Base-by-base conservation (phyloP, 2,797 vertebrate species). In the Betta splendens region DNA sequence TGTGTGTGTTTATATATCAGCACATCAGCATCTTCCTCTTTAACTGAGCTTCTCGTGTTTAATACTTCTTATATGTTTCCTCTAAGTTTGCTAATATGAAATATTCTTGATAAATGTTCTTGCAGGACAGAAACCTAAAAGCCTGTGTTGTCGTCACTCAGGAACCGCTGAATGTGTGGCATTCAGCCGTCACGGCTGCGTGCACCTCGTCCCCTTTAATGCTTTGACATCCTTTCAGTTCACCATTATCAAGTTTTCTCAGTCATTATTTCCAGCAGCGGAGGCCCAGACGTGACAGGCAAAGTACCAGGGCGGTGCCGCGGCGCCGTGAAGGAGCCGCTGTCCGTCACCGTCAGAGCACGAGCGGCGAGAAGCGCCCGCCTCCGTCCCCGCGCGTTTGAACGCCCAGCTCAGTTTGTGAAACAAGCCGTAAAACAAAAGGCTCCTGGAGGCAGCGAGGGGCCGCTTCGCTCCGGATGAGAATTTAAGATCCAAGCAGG, bases 231-330 rank as follows among this genome's bases (percentile, higher is more conserved):
- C 75, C 69, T 82, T 81, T 86, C 70, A 84, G 81, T 87, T 79
- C 31, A 40, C 76, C 69, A 83, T 85, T 83, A 87, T 87, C 83
- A 85, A 75, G 81, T 76, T 82, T 74, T 85, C 65, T 70, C 54
- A 71, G 62, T 81, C 64, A 81, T 88, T 81, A 85, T 86, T 85
- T 83, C 78, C 80, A 79, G 62, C 64, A 84, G 37, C 59, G 55
- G 58, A 66, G 42, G 33, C 53, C 37, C 25, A 44, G 42, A 60
- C 56, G 28, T 81, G 86, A 85, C 75, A 83, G 57, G 66, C 77
- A 77, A 82, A 80, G 62, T 80, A 75, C 56, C 28, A 51, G 56
- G 57, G 36, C 66, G 52, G 54, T 35, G 20, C 45, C 48, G 50
- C 23, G 12, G 3, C 5, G n/a, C 16, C 17, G n/a, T 10, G 12